phyloP scores from a whole-genome alignment of 2,113 vertebrate species.

The Megaleporinus macrocephalus region DNA sequence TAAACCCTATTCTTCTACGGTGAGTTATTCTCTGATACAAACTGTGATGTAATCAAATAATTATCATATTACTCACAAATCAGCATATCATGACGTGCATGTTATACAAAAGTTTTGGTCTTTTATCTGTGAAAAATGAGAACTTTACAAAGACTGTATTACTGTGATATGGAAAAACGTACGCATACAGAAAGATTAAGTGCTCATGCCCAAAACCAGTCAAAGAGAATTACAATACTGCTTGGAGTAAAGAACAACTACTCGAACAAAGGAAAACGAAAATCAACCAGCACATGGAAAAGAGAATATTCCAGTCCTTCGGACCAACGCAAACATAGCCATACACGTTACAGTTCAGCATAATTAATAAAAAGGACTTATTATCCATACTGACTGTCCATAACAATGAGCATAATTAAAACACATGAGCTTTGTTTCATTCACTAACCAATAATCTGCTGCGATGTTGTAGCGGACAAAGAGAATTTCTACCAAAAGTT shows the following conservation, averaged over 20 bases:
- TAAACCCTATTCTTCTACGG: not conserved
- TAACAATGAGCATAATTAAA: constrained; percentile 20
- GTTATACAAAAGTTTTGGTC: constrained; percentile 50
- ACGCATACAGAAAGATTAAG: constrained; percentile 33
- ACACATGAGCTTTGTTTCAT: constrained; percentile 11
- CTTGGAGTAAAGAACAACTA: constrained; percentile 31
- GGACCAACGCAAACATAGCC: constrained; percentile 40
- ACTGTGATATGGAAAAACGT: constrained; percentile 38
- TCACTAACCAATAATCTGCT: constrained; percentile 22
- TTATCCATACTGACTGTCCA: constrained; percentile 11
- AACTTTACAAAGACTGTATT: constrained; percentile 46
- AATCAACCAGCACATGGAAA: constrained; percentile 33
- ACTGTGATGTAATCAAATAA: constrained; percentile 33
- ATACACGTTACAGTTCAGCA: constrained; percentile 18
- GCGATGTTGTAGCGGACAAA: not conserved
- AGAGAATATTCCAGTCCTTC: constrained; percentile 45
- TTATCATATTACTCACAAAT: constrained; percentile 40
- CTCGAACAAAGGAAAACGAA: not conserved
- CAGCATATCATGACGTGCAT: constrained; percentile 41
- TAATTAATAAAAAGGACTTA: constrained; percentile 28
- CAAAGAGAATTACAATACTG: constrained; percentile 45
- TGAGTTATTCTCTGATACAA: constrained; percentile 26
- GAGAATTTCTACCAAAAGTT: constrained; percentile 27
- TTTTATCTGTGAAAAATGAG: constrained; percentile 45
- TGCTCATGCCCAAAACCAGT: constrained; percentile 45